Evolutionary conservation across 1,140 invertebrate genomes (phyloP).

Genomic region (Rhopalosiphum padi): DNA sequence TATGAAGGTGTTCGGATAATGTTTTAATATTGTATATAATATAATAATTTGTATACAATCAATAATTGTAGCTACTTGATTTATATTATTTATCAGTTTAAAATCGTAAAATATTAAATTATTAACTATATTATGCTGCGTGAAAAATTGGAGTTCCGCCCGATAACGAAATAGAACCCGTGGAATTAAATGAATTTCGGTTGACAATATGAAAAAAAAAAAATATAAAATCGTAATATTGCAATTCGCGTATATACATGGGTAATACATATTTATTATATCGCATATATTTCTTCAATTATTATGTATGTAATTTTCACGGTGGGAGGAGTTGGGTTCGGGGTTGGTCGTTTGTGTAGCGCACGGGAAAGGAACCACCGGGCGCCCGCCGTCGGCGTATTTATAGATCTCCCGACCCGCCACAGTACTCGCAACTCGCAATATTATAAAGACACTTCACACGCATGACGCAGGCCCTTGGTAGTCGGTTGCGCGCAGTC

Average conservation of each 20-base stretch:
- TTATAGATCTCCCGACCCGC: slow-evolving; percentile 48
- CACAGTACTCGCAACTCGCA: background rate
- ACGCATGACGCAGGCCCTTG: slow-evolving; percentile 57
- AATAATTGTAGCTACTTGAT: background rate
- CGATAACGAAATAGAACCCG: background rate
- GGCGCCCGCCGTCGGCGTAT: slow-evolving; percentile 21
- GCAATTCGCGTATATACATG: background rate
- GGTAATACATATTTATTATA: background rate
- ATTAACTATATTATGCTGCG: background rate
- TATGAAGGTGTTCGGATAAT: background rate
- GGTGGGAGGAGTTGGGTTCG: background rate
- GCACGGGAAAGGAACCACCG: slow-evolving; percentile 22
- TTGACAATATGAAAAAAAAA: background rate
- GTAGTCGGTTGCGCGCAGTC: background rate
- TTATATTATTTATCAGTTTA: background rate
- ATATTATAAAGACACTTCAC: slow-evolving; percentile 40
- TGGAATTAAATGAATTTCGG: background rate
- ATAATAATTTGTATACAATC: background rate
- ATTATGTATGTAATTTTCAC: background rate
- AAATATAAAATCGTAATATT: background rate
- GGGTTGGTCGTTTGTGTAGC: background rate
- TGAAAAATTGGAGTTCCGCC: background rate
- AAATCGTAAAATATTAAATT: slow-evolving; percentile 9
- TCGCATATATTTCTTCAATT: background rate
- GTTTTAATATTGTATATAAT: background rate